These are phyloP conservation scores for Ladona fulva DNA, from an alignment of 1,140 invertebrate genomes.

Conservation along the genomic window DNA sequence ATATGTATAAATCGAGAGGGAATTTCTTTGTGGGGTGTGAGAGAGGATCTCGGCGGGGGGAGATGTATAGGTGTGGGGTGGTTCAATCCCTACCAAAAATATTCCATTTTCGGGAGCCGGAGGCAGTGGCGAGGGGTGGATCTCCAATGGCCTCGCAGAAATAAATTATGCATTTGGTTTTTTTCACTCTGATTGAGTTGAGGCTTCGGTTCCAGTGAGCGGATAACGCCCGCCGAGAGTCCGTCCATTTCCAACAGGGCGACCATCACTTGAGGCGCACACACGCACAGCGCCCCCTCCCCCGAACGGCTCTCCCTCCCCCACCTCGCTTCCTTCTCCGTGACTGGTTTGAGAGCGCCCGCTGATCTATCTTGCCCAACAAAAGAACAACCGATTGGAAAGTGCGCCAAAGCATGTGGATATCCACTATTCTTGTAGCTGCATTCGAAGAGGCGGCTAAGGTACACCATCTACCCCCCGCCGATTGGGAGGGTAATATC, in stretches of 20 bases:
- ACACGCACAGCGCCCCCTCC: neutral
- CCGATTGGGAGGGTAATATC: too few relatives aligned
- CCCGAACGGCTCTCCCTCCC: too few relatives aligned
- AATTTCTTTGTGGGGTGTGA: too few relatives aligned
- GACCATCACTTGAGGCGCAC: neutral
- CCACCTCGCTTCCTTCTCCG: too few relatives aligned
- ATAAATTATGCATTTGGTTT: constrained; percentile 4
- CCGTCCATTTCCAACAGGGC: neutral
- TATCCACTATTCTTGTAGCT: too few relatives aligned
- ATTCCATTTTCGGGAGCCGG: neutral
- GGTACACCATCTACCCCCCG: too few relatives aligned
- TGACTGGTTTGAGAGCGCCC: too few relatives aligned
- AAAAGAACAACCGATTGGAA: too few relatives aligned
- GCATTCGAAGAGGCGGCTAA: too few relatives aligned
- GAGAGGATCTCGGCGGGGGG: neutral
- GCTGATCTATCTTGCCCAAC: too few relatives aligned
- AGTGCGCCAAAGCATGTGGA: too few relatives aligned
- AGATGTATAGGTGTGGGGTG: neutral
- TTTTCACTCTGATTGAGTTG: constrained; percentile 9
- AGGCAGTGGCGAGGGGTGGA: neutral
- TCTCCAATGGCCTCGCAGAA: neutral
- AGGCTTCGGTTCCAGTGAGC: neutral
- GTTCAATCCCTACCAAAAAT: neutral
- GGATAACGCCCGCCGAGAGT: neutral
- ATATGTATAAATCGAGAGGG: too few relatives aligned